Evolutionary conservation across 2,888 invertebrate genomes (phyloP).

Genomic region (Gnatocerus cornutus): DNA sequence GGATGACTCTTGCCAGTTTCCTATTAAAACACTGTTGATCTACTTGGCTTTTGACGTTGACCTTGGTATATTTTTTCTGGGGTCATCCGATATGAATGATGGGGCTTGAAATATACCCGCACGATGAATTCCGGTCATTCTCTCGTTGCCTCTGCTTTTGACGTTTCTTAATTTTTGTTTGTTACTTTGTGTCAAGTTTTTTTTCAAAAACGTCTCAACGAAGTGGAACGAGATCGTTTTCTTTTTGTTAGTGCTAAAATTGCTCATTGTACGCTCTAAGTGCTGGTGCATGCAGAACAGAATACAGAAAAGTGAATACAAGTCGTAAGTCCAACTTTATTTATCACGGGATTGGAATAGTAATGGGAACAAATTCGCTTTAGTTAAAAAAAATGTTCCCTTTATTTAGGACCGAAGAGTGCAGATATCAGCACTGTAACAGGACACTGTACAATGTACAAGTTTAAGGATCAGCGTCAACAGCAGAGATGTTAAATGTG

Average conservation of each 20-base stretch:
- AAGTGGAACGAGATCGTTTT: constrained; percentile 6
- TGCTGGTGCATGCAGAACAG: not conserved
- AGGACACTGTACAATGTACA: constrained; percentile 57
- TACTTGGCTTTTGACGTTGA: constrained; percentile 27
- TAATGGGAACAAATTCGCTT: constrained; percentile 1
- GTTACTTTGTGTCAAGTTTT: constrained; percentile 21
- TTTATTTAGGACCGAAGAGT: constrained; percentile 38
- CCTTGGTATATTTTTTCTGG: constrained; percentile 22
- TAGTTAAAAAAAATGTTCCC: not conserved
- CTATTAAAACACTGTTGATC: constrained; percentile 37
- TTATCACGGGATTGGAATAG: not conserved
- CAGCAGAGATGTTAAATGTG: constrained; percentile 65
- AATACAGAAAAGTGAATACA: not conserved
- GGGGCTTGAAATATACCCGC: not conserved
- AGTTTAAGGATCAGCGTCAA: constrained; percentile 66
- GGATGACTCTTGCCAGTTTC: constrained; percentile 29
- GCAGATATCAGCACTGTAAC: constrained; percentile 44
- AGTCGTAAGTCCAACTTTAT: constrained; percentile 14
- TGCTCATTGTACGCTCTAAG: constrained; percentile 4
- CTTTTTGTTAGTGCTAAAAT: constrained; percentile 13
- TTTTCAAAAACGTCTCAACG: constrained; percentile 10
- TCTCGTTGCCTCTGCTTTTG: constrained; percentile 6
- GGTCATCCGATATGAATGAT: constrained; percentile 23
- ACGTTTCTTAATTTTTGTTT: constrained; percentile 9
- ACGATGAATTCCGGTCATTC: no score